Conservation (phyloP, 2,888 invertebrate genomes). For the Micoletzkya japonica region DNA sequence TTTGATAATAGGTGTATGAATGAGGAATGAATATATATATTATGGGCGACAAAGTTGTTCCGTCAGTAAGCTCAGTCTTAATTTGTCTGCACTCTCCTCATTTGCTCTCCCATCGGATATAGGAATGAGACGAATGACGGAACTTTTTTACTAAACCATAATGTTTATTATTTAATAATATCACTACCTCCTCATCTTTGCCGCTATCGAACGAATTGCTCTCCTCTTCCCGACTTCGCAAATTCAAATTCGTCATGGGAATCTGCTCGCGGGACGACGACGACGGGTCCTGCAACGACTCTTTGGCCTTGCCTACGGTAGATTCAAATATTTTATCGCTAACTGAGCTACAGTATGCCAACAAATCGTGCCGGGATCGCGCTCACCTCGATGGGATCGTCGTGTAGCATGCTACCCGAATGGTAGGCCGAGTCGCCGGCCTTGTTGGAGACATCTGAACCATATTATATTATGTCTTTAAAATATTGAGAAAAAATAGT, state of each 20-base stretch:
- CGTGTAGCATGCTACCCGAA: conserved; percentile 7
- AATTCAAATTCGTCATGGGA: conserved; percentile 6
- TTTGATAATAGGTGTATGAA: too few relatives aligned
- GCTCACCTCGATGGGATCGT: background rate
- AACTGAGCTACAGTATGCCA: background rate
- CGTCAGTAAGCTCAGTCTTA: too few relatives aligned
- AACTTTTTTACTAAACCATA: background rate
- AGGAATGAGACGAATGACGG: too few relatives aligned
- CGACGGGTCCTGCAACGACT: background rate
- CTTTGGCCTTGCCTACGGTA: too few relatives aligned
- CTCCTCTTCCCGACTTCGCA: conserved; percentile 2
- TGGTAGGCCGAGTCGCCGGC: conserved; percentile 21
- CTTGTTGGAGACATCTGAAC: background rate
- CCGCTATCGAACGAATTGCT: conserved; percentile 11
- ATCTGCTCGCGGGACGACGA: conserved; percentile 8
- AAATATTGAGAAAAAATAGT: too few relatives aligned
- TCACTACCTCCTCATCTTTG: conserved; percentile 10
- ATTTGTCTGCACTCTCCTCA: background rate
- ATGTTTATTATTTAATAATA: background rate
- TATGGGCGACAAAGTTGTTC: background rate
- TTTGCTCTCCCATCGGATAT: too few relatives aligned
- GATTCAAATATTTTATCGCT: too few relatives aligned
- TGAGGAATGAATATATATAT: too few relatives aligned
- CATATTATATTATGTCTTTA: too few relatives aligned
- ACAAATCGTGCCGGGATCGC: background rate